Base-by-base conservation (phyloP, 2,113 vertebrate genomes). In the Nyctereutes procyonoides region DNA sequence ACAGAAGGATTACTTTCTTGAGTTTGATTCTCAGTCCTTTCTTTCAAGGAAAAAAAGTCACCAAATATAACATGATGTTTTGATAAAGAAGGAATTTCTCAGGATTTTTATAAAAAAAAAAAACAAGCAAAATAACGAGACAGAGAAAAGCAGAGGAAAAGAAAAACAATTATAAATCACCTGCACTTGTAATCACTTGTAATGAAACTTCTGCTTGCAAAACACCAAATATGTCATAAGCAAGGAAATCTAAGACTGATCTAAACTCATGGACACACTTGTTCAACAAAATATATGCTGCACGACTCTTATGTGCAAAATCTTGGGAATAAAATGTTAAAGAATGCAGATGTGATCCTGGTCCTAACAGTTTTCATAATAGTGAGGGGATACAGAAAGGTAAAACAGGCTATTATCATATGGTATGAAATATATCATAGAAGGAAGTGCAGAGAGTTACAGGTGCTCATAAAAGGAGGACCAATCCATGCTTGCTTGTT, bases 1-100 rank as follows among this genome's bases (percentile, higher is more conserved):
- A 90, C 6, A 38, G 51, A 84, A 92, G 38, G 16, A 14, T 56
- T 26, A 74, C 53, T 38, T 88, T 81, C 62, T 93, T 77, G 84
- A 97, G 71, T 94, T 94, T 14, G 2, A 10, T 89, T 94, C 69
- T 88, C 60, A 38, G 38, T 87, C 62, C 17, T 84, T 76, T 95
- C 63, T 96, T 96, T 81, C 30, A 67, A 91, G 28, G 43, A 92
- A 92, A 56, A 92, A 96, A 87, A 83, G 19, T 74, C 60, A 97
- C 81, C 81, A 81, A 94, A 85, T 71, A 65, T 24, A 96, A 71
- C 60, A 92, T 11, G 13, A 94, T 81, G 35, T 48, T 97, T 96
- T 97, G 62, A 97, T 83, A 94, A 97, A 93, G 67, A 93, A 95
- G 56, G 35, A 95, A 85, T 28, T 84, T 95, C 63, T 73, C 62